Percentiles rank a stretch among this genome's conserved stretches.
These are phyloP conservation scores for Sisyra terminalis DNA, from an alignment of 2,888 invertebrate species.

Conservation along the genomic window DNA sequence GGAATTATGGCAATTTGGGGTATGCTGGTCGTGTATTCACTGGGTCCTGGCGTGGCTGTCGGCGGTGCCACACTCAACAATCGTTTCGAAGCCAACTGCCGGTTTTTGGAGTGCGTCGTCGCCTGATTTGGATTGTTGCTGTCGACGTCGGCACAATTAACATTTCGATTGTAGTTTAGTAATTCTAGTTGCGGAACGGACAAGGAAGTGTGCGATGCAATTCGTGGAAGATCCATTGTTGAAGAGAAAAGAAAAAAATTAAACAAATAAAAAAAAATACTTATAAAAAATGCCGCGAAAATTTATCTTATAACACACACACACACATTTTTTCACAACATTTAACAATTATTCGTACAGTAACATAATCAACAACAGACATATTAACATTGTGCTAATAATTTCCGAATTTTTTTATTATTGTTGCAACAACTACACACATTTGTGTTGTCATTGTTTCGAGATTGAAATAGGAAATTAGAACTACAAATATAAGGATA, in stretches of 20 bases:
- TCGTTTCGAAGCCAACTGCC: constrained; percentile 4
- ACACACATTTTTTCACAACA: not conserved
- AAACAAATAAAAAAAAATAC: not conserved
- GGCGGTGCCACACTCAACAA: constrained; percentile 1
- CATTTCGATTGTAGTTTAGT: constrained; percentile 7
- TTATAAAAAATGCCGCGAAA: not conserved
- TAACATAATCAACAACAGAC: not conserved
- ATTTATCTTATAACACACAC: not conserved
- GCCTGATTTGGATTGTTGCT: not conserved
- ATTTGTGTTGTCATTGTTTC: not conserved
- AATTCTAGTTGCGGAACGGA: constrained; percentile 18
- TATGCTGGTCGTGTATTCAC: constrained; percentile 19
- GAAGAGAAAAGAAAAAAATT: not conserved
- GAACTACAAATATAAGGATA: not conserved
- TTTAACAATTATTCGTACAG: not conserved
- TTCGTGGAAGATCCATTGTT: constrained; percentile 25
- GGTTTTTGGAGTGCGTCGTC: constrained; percentile 4
- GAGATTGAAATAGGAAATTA: not conserved
- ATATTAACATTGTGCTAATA: not conserved
- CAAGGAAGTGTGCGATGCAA: constrained; percentile 24
- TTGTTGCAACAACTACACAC: no score
- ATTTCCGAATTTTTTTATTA: not conserved
- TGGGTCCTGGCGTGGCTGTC: constrained; percentile 16
- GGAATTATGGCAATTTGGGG: constrained; percentile 25
- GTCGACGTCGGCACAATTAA: not conserved